phyloP scores from a whole-genome alignment of 1,140 invertebrate species.

The Drosophila azteca region DNA sequence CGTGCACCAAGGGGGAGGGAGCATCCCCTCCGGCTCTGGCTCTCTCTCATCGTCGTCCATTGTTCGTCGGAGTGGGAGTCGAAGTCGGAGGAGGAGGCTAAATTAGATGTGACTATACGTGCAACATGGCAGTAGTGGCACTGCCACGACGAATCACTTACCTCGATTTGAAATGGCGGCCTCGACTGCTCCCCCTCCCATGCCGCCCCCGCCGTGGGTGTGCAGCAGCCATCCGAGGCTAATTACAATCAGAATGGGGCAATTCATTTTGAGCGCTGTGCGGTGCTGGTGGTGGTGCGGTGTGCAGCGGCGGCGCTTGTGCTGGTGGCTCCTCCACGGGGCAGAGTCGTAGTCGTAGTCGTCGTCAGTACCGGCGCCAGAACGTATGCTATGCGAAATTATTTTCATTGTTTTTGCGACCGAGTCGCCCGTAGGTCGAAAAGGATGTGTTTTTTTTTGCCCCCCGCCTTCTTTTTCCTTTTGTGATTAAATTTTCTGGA shows the following conservation, averaged over 20 bases:
- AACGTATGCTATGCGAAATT: slow-evolving; percentile 74
- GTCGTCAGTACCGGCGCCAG: slow-evolving; percentile 17
- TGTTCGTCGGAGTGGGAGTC: no score
- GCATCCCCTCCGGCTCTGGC: no score
- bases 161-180: slow-evolving; percentile 83
- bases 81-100: no score
- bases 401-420: slow-evolving; percentile 73
- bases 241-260: slow-evolving; percentile 83
- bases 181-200: slow-evolving; percentile 48
- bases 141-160: slow-evolving; percentile 71
- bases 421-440: slow-evolving; percentile 30
- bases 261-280: slow-evolving; percentile 70
- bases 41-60: no score
- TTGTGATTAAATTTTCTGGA: slow-evolving; percentile 41
- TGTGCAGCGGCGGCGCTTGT: neutral
- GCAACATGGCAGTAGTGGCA: neutral
- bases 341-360: slow-evolving; percentile 13
- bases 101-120: slow-evolving; percentile 37
- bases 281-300: slow-evolving; percentile 5
- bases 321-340: slow-evolving; percentile 15
- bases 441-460: neutral
- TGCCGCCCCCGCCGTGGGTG: slow-evolving; percentile 40
- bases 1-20: no score
- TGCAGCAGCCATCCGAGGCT: slow-evolving; percentile 77
- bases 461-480: neutral